Base-by-base conservation (phyloP, 30 jellyfish, hydroid and myxozoan species). In the Aurelia aurita complex sp. Pacific region DNA sequence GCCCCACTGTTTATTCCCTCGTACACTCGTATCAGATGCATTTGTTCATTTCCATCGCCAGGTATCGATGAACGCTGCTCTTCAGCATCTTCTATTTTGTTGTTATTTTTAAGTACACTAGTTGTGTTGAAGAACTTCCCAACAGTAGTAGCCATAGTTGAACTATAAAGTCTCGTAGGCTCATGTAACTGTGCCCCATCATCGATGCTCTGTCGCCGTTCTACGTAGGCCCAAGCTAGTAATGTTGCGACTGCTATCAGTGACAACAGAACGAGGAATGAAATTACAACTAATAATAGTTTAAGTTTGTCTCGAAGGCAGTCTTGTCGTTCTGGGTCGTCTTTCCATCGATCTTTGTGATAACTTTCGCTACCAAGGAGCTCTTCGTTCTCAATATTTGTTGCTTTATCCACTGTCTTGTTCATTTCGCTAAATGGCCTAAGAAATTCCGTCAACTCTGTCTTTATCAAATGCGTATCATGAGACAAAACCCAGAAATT, bases 1-100 rank as follows among this genome's bases (percentile, higher is more conserved):
- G 97, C 99, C 7, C 99, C 99, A 50, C 78, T 86, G 72, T 63
- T 76, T 3, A 90, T 46, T 32, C 96, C 99, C 33, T 86, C 97
- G 67, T 91, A 82, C 2, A 95, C 97, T 12, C 92, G 91, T 67
- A 85, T 74, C 29, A 95, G 70, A 60, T 90, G 97, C 98, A 90
- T 90, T 10, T 89, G 79, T 63, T 57, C 89, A 52, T 80, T 80
- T 69, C 68, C 69, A 34, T 68, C 66, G 23, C 76, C 85, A 2
- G 87, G 90, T 9, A 81, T 89, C 12, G 91, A 68, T 33, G 97
- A 80, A 5, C 94, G 60, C 59, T 81, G 91, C 10, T 74, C 87
- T 42, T 36, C 82, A 0, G 35, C 40, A 12, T 50, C 77, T n/a
- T 54, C 69, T 54, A 18, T 50, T 10, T 33, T 70, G 51, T 42